A percentile compares a stretch with the other conserved stretches of the same genome.
Conservation (phyloP, 2,888 invertebrate species). For the Amorpha juglandis region DNA sequence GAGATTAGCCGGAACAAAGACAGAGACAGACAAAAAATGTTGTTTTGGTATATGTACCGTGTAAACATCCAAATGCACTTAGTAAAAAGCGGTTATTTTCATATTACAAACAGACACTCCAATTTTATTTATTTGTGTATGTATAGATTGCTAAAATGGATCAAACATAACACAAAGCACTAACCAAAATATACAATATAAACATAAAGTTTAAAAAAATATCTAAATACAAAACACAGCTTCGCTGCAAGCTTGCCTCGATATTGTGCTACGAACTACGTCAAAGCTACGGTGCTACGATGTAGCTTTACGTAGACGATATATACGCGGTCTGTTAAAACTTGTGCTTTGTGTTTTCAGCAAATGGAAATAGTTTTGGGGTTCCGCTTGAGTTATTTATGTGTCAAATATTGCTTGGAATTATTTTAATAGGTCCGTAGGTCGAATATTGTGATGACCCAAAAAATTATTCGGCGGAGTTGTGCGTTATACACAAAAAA, state of each 20-base stretch:
- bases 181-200: background rate
- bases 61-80: too few species aligned
- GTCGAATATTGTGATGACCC: background rate
- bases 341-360: too few species aligned
- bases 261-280: constrained; percentile 19
- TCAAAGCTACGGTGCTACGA: constrained; percentile 42
- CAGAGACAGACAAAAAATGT: too few species aligned
- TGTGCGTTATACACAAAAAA: too few species aligned
- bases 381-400: constrained; percentile 5
- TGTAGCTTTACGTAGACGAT: constrained; percentile 40
- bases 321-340: constrained; percentile 41
- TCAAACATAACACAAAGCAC: too few species aligned
- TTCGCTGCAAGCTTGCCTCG: background rate
- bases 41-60: too few species aligned
- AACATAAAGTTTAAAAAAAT: background rate
- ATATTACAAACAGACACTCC: too few species aligned
- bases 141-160: too few species aligned
- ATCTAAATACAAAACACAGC: background rate
- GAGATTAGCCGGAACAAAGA: too few species aligned
- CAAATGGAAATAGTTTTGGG: constrained; percentile 38
- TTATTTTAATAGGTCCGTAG: background rate
- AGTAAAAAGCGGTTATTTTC: too few species aligned
- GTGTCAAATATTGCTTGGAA: background rate
- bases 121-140: too few species aligned
- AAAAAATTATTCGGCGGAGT: too few species aligned